phyloP scores from a whole-genome alignment of 1,140 invertebrate genomes.

The Listronotus oregonensis region DNA sequence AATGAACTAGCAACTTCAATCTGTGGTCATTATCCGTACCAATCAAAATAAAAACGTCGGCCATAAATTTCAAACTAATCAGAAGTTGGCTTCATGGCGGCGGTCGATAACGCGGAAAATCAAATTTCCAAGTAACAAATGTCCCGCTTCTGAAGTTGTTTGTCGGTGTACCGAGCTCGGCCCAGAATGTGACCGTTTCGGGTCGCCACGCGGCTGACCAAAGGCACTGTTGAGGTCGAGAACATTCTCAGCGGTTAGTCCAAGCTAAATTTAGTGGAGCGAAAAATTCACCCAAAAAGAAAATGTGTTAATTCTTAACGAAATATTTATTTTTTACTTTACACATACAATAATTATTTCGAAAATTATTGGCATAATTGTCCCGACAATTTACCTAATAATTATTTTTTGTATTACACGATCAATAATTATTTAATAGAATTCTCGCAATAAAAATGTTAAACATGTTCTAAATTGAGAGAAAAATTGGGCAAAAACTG shows the following conservation, averaged over 20 bases:
- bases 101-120: constrained; percentile 50
- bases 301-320: too few species aligned
- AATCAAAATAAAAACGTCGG: not conserved
- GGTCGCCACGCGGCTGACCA: constrained; percentile 27
- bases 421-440: too few species aligned
- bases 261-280: constrained; percentile 44
- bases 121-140: constrained; percentile 55
- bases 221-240: constrained; percentile 14
- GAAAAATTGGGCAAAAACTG: too few species aligned
- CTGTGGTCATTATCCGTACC: constrained; percentile 1
- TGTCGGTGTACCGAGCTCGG: constrained; percentile 45
- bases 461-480: too few species aligned
- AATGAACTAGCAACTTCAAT: too few species aligned
- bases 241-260: constrained; percentile 40
- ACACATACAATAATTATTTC: too few species aligned
- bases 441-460: too few species aligned
- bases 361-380: too few species aligned
- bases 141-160: constrained; percentile 53
- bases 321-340: too few species aligned
- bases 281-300: not conserved
- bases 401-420: too few species aligned
- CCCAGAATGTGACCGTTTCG: constrained; percentile 44
- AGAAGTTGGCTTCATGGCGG: constrained; percentile 43
- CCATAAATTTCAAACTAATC: constrained; percentile 47
- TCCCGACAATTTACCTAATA: too few species aligned